These are phyloP conservation scores for Fulmarus glacialis DNA, from an alignment of 2,113 vertebrate genomes.

Conservation along the genomic window DNA sequence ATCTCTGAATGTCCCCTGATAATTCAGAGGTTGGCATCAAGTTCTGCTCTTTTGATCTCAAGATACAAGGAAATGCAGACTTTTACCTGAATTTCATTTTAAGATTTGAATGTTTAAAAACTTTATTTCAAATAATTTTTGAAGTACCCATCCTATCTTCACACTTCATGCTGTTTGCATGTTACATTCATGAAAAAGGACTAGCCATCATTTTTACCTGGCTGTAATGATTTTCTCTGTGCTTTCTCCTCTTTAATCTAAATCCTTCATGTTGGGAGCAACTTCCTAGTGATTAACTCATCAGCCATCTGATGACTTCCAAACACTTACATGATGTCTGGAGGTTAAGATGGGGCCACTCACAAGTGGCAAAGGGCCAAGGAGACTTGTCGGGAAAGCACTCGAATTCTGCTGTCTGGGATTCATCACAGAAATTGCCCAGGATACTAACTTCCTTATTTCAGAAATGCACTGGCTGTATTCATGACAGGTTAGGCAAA, in stretches of 20 bases:
- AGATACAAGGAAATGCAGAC: not conserved
- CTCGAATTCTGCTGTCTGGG: not conserved
- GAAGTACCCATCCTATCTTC: fast-evolving
- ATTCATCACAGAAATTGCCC: not conserved
- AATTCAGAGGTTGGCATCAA: not conserved
- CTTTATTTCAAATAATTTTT: not conserved
- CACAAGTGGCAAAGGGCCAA: not conserved
- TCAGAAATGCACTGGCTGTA: not conserved
- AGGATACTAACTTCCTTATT: not conserved
- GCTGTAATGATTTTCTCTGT: not conserved
- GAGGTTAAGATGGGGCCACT: not conserved
- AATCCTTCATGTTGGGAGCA: not conserved
- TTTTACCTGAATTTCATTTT: not conserved
- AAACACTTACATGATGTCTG: not conserved
- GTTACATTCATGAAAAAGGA: fast-evolving
- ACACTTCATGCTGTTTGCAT: not conserved
- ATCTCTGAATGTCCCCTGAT: fast-evolving
- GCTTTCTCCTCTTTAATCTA: not conserved
- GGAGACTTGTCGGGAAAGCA: not conserved
- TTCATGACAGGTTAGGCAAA: not conserved
- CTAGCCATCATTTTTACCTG: not conserved
- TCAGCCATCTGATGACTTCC: not conserved
- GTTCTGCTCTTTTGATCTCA: not conserved
- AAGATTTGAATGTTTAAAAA: not conserved
- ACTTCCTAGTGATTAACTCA: not conserved